Evolutionary conservation across 1,140 invertebrate genomes (phyloP).

Genomic region (Macrocentrus cingulum): DNA sequence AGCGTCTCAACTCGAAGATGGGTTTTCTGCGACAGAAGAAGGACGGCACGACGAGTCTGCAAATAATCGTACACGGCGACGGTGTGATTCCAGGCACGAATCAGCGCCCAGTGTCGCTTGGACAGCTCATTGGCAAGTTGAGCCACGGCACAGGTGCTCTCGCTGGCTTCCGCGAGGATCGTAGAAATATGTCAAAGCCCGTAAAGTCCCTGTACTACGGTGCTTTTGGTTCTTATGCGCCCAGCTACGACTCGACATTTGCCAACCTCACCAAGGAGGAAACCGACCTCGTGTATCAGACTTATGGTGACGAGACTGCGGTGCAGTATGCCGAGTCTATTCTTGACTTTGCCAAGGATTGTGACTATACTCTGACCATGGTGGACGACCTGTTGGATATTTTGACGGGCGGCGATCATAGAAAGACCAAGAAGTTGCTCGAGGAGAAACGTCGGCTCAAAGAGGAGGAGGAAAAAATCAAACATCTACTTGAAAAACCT

Average conservation of each 20-base stretch:
- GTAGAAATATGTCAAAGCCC: constrained; percentile 83
- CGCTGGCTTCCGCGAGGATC: constrained; percentile 81
- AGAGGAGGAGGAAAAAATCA: constrained; percentile 66
- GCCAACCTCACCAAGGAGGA: constrained; percentile 92
- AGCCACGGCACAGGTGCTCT: constrained; percentile 73
- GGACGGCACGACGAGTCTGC: constrained; percentile 86
- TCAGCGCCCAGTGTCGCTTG: constrained; percentile 81
- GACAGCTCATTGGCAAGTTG: constrained; percentile 79
- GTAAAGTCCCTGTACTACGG: constrained; percentile 93
- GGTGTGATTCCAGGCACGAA: constrained; percentile 69
- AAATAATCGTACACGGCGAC: constrained; percentile 80
- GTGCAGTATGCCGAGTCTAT: constrained; percentile 87
- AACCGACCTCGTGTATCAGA: constrained; percentile 85
- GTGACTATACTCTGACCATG: constrained; percentile 78
- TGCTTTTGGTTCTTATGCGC: constrained; percentile 92
- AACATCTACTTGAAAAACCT: constrained; percentile 60
- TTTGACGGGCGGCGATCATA: constrained; percentile 82
- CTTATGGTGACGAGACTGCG: constrained; percentile 88
- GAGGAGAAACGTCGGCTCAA: constrained; percentile 65
- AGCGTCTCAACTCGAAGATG: constrained; percentile 69
- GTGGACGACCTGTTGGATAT: constrained; percentile 84
- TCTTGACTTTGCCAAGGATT: constrained; percentile 80
- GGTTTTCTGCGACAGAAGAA: constrained; percentile 78
- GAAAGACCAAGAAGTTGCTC: constrained; percentile 70
- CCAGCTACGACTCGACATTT: constrained; percentile 93